Base-by-base conservation (phyloP, 2,113 vertebrate genomes). In the Archilochus colubris region DNA sequence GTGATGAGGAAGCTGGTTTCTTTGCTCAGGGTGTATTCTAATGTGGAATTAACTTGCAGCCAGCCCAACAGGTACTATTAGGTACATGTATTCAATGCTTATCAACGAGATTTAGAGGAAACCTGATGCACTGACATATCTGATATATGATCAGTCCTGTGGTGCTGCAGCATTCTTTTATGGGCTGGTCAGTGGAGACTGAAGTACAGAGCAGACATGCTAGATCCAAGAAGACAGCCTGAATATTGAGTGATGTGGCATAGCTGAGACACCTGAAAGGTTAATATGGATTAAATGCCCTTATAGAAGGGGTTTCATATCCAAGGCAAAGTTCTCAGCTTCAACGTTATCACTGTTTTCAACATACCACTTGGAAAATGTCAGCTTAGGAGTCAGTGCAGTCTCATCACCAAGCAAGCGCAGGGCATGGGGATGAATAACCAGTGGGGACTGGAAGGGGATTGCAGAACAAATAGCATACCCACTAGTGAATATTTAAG, bases 191-290 rank as follows among this genome's bases (percentile, higher is more conserved):
- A 16, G 7, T 21, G 14, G 51, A 64, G 59, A 3, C 43, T 30
- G 25, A 76, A 69, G 33, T 18, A 20, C 4, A 12, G 36, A 7
- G 24, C 0, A 1, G 19, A 18, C 10, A 4, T 25, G n/a, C 27
- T 5, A 16, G 48, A 33, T 4, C 38, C 54, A 46, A 18, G 53
- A 14, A 33, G 4, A 12, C 4, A 14, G 14, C 23, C 21, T 67
- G 14, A n/a, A 1, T 31, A 11, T 50, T 28, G 28, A 2, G 0
- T 50, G 64, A 48, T 48, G 20, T 21, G 9, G 46, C 27, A 21
- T 14, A n/a, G 33, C 62, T 63, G 57, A n/a, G 57, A 22, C 43
- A 22, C 16, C 14, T 2, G 1, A 31, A 68, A 48, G 25, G 17
- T 6, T 2, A 2, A 24, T 43, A n/a, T 2, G 18, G 18, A 24